Conservation (phyloP, 2,797 vertebrate species). For the Amblyraja radiata region DNA sequence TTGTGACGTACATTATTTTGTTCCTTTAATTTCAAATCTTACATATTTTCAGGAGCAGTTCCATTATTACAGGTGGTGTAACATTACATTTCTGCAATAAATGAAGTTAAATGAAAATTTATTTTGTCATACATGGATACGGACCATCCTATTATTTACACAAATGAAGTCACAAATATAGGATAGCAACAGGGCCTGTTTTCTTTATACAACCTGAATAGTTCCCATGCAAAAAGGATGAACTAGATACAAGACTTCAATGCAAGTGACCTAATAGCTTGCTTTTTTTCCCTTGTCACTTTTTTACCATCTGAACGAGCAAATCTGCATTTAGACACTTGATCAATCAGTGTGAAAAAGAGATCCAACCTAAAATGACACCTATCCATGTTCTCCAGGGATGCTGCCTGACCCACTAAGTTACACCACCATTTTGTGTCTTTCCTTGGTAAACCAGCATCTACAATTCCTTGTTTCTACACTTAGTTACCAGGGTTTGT, state of each 20-base stretch:
- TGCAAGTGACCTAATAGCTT: neutral
- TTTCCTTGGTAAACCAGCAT: too few relatives aligned
- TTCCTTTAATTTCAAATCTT: conserved; percentile 10
- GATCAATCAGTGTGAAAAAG: too few relatives aligned
- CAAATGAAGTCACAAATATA: neutral
- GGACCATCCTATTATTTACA: too few relatives aligned
- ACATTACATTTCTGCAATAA: neutral
- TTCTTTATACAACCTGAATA: neutral
- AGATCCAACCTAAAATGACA: too few relatives aligned
- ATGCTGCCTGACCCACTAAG: too few relatives aligned
- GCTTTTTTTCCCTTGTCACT: neutral
- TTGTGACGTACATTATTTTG: conserved; percentile 25
- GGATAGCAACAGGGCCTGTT: neutral
- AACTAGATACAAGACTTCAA: neutral
- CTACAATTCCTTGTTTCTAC: too few relatives aligned
- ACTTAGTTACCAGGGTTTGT: too few relatives aligned
- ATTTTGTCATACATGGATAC: too few relatives aligned
- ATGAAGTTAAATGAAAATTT: too few relatives aligned
- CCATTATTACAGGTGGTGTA: neutral
- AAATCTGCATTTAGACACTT: neutral
- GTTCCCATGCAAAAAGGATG: neutral
- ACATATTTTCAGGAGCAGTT: neutral
- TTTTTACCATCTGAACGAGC: neutral
- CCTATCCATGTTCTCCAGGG: too few relatives aligned
- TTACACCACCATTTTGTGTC: too few relatives aligned